A percentile compares a stretch with the other conserved stretches of the same genome.
phyloP scores from a whole-genome alignment of 2,797 vertebrate genomes.

The Eulemur coronatus region DNA sequence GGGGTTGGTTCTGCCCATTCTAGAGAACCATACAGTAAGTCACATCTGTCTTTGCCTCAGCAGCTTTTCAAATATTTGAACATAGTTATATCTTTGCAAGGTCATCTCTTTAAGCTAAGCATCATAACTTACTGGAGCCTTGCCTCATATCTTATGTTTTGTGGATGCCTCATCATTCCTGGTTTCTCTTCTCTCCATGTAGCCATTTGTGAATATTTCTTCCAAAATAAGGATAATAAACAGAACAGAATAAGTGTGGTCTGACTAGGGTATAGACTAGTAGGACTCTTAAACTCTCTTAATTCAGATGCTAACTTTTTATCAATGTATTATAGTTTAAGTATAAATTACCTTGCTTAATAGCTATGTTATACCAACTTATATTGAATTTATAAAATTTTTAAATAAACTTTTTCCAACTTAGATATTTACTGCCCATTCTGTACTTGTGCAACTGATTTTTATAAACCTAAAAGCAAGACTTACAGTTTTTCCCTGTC shows the following conservation, averaged over 20 bases:
- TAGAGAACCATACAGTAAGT: not conserved
- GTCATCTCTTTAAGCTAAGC: not conserved
- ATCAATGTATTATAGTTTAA: not conserved
- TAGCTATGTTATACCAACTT: not conserved
- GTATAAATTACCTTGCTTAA: not conserved
- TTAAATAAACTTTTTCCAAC: not conserved
- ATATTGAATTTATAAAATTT: conserved; percentile 25
- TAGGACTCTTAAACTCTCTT: not conserved
- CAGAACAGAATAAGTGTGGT: not conserved
- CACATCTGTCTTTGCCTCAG: not conserved
- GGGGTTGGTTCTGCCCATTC: not conserved
- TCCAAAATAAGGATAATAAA: not conserved
- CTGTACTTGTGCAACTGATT: not conserved
- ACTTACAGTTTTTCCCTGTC: not conserved
- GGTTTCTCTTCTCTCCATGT: not conserved
- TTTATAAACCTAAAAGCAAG: conserved; percentile 2
- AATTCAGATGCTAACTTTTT: not conserved
- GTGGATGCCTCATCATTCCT: not conserved
- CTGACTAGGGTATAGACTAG: not conserved
- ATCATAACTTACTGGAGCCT: not conserved
- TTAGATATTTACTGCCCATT: not conserved
- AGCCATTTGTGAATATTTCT: not conserved
- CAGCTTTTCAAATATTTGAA: conserved; percentile 37
- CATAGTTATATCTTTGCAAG: not conserved
- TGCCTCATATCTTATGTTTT: not conserved